Evolutionary conservation across 2,113 vertebrate genomes (phyloP), one percentile per base, ranked within the genome.

Genomic region (Xiphophorus maculatus): DNA sequence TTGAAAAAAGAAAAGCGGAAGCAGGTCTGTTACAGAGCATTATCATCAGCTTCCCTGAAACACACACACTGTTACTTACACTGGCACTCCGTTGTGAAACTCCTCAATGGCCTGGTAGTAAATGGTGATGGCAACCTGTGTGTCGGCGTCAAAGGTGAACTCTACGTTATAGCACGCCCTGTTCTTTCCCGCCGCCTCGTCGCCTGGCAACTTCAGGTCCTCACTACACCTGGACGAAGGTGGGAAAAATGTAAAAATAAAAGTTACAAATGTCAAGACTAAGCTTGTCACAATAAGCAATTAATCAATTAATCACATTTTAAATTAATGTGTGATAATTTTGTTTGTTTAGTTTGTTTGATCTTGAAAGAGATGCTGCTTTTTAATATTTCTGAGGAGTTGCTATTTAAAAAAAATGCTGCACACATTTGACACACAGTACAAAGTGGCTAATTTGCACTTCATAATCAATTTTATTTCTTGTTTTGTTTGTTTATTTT

Each of bases 101-200:
- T 99, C 98, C 84, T 99, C 98, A 0, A 94, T 95, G 69, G 97
- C 98, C 93, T 99, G 98, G 83, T 99, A 99, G 91, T 98, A 99
- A 93, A 99, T 96, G 81, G 97, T 99, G 82, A 99, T 97, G 93
- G 97, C 97, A 76, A 99, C 97, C 0, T 96, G 97, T 4, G 96
- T 92, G 1, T 99, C 98, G 0, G 97, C 96, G 74, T 99, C 98
- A 0, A 99, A 99, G 71, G 96, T 97, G 91, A 99, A 99, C 93
- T 99, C 98, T 28, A 99, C 95, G 1, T 97, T 99, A 94, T 99
- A 99, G 87, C 94, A 95, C 74, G 96, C 94, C 42, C 94, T 93
- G 40, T 95, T 94, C 81, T 93, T 96, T 29, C 81, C 92, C 62
- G 90, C 89, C 25, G 87, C 93, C 72, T 97, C 97, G 1, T 96